Evolutionary conservation across 2,113 vertebrate species (phyloP).

Genomic region (Nanorana parkeri): DNA sequence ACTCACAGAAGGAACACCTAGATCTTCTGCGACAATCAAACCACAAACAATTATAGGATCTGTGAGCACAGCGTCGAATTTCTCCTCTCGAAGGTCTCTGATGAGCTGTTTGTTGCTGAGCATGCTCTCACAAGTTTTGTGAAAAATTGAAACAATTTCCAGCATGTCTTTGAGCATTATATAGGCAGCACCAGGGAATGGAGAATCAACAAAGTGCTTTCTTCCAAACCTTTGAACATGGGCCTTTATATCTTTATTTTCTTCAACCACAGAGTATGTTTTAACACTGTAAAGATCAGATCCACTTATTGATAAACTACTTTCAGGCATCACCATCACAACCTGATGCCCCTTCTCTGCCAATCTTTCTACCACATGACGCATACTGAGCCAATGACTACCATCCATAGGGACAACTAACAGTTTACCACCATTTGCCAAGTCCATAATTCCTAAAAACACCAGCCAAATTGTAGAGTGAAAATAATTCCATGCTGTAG

Average conservation of each 20-base stretch:
- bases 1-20: slow-evolving; percentile 71
- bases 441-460: background rate
- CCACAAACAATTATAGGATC: slow-evolving; percentile 79
- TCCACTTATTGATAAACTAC: background rate
- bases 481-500: too few species aligned
- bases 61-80: slow-evolving; percentile 72
- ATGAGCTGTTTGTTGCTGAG: slow-evolving; percentile 65
- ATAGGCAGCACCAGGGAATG: background rate
- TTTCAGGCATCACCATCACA: background rate
- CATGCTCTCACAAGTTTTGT: slow-evolving; percentile 48
- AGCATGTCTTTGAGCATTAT: slow-evolving; percentile 6
- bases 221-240: background rate
- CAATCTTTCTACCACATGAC: slow-evolving; percentile 11
- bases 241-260: background rate
- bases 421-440: slow-evolving; percentile 5
- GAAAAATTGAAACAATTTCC: background rate
- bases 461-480: background rate
- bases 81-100: slow-evolving; percentile 58
- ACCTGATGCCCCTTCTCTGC: slow-evolving; percentile 12
- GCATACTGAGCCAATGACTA: slow-evolving; percentile 41
- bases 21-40: slow-evolving; percentile 63
- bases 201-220: background rate
- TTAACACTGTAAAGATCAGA: background rate
- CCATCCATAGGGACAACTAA: slow-evolving; percentile 32
- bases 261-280: background rate